Evolutionary conservation across 1,140 invertebrate species (phyloP).

Genomic region (Ctenoplectra terminalis): DNA sequence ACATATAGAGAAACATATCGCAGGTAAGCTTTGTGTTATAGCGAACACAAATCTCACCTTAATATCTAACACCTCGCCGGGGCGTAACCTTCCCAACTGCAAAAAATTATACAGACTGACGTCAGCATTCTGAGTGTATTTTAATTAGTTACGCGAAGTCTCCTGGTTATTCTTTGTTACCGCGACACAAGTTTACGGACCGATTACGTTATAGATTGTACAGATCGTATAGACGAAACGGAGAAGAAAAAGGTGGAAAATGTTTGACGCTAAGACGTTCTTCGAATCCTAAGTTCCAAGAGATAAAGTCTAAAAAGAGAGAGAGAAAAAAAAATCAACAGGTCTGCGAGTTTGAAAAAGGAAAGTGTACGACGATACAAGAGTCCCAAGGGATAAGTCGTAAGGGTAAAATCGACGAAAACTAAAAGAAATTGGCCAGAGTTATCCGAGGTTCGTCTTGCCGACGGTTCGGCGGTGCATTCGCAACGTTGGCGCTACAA

Average conservation of each 20-base stretch:
- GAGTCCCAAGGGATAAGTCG: no score
- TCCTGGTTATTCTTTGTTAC: not conserved
- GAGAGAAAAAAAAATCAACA: not conserved
- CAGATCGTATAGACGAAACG: no score
- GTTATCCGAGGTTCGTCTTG: constrained; percentile 52
- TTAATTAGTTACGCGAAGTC: constrained; percentile 6
- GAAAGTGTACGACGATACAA: no score
- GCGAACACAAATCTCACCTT: constrained; percentile 89
- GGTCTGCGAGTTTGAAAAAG: not conserved
- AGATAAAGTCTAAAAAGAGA: no score
- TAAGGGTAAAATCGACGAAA: not conserved
- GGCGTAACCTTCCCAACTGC: constrained; percentile 89
- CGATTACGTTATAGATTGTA: no score
- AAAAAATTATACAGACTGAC: constrained; percentile 80
- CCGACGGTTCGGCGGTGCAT: constrained; percentile 37
- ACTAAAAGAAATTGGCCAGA: constrained; percentile 37
- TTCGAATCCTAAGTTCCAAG: no score
- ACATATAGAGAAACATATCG: constrained; percentile 64
- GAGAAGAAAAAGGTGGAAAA: not conserved
- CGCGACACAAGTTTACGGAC: not conserved
- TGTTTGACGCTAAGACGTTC: no score
- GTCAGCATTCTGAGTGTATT: constrained; percentile 64
- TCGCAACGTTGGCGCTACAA: constrained; percentile 11
- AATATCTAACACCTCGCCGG: constrained; percentile 89
- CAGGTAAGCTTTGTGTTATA: constrained; percentile 86